Base-by-base conservation (phyloP, 92 coral and sea anemone species). In the Galaxea fascicularis region DNA sequence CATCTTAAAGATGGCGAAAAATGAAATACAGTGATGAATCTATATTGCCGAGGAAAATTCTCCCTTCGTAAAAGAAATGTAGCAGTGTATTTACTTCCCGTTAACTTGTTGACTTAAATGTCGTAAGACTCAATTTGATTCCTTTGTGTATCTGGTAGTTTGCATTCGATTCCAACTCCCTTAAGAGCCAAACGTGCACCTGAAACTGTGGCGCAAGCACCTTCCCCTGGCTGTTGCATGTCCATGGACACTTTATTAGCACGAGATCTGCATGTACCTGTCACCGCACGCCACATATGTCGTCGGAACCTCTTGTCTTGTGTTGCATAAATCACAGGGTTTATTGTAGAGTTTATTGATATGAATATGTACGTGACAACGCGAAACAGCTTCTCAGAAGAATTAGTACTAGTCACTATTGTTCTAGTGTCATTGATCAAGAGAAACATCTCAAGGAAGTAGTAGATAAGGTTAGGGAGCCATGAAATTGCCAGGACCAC, bases 301-400 rank as follows among this genome's bases (percentile, higher is more conserved):
- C 78, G 76, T 52, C 94, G 73, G 59, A 91, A 91, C 76, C 78
- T 58, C 13, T 46, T 35, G 65, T 87, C 89, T 68, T 87, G 91
- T 2, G 89, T 45, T 6, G 91, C 91, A 45, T 91, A 91, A n/a
- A 91, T 78, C 66, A 82, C 41, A 1, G 94, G 94, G 60, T 91
- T 91, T 10, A 87, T 58, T 3, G 85, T 87, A 0, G 94, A 87
- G 70, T 91, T 91, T 0, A 87, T 46, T 28, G 84, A 69, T 59
- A 91, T 82, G 22, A 91, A 69, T 6, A 73, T 78, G 20, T 70
- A 66, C 0, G 89, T 62, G 13, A 86, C 59, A 4, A 64, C 75
- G 27, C 84, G 89, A 27, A 82, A 80, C 45, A 87, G 8, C 41
- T 85, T 83, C 35, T 78, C 76, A 18, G 81, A 41, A 25, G 58